phyloP scores from a whole-genome alignment of 2,113 vertebrate genomes.

The Salvator merianae region DNA sequence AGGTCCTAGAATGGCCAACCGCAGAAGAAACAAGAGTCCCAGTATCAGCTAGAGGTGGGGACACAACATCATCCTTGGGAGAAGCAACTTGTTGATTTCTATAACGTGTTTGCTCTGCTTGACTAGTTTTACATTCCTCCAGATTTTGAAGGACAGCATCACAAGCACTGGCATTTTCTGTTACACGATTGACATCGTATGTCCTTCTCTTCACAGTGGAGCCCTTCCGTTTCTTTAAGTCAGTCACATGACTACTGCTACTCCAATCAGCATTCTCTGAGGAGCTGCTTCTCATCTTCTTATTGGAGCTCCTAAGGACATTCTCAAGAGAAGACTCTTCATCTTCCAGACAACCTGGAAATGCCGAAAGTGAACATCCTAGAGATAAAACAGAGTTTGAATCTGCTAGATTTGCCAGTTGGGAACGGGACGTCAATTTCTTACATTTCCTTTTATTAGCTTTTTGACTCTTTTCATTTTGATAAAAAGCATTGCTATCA shows the following conservation, averaged over 20 bases:
- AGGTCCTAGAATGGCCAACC: conserved; percentile 15
- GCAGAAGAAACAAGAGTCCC: conserved; percentile 22
- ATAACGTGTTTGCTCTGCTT: background rate
- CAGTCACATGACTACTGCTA: background rate
- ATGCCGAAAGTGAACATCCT: background rate
- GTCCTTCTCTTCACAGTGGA: conserved; percentile 14
- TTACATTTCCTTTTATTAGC: conserved; percentile 15
- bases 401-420: conserved; percentile 1
- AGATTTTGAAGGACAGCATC: background rate
- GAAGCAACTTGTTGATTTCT: conserved; percentile 23
- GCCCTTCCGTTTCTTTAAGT: background rate
- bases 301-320: conserved; percentile 17
- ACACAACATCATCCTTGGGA: conserved; percentile 45
- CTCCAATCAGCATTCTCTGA: conserved; percentile 19
- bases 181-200: background rate
- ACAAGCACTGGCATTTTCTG: conserved; percentile 7
- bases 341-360: background rate
- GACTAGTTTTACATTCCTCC: conserved; percentile 27
- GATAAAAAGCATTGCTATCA: background rate
- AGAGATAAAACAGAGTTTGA: conserved; percentile 2
- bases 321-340: background rate
- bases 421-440: background rate
- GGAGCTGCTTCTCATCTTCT: background rate
- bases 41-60: conserved; percentile 1
- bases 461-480: background rate